phyloP scores from a whole-genome alignment of 2,888 invertebrate genomes.

The Aproaerema taeniolella region DNA sequence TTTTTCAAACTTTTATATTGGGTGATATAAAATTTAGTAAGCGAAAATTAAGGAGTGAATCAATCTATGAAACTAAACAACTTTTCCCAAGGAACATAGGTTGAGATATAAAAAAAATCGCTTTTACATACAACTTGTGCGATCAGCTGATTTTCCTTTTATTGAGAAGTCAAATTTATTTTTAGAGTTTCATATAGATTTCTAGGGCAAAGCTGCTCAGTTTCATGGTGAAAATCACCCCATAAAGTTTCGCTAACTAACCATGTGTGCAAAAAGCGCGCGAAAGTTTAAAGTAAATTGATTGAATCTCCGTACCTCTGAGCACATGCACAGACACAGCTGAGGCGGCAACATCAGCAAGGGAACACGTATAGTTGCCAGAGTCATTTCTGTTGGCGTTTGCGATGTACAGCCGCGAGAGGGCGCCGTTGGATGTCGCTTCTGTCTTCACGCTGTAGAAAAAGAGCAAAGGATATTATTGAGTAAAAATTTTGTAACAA shows the following conservation, averaged over 20 bases:
- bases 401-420: constrained; percentile 87
- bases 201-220: not conserved
- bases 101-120: too few relatives aligned
- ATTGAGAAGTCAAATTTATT: too few relatives aligned
- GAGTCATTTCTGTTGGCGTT: constrained; percentile 87
- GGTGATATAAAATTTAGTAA: too few relatives aligned
- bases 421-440: constrained; percentile 83
- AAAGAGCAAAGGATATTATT: constrained; percentile 26
- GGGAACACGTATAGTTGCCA: constrained; percentile 87
- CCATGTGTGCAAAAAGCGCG: not conserved
- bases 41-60: too few relatives aligned
- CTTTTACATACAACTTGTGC: too few relatives aligned
- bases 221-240: not conserved
- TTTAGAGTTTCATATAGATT: not conserved
- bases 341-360: constrained; percentile 83
- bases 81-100: too few relatives aligned
- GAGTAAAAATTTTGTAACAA: too few relatives aligned
- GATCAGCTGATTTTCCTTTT: too few relatives aligned
- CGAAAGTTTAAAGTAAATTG: not conserved
- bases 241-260: not conserved
- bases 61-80: too few relatives aligned
- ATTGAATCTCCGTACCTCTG: constrained; percentile 77
- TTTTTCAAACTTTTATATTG: too few relatives aligned
- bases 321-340: constrained; percentile 86
- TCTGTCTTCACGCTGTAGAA: constrained; percentile 86